Conservation (phyloP, 2,888 invertebrate genomes). For the Himalopsyche kuldschensis region DNA sequence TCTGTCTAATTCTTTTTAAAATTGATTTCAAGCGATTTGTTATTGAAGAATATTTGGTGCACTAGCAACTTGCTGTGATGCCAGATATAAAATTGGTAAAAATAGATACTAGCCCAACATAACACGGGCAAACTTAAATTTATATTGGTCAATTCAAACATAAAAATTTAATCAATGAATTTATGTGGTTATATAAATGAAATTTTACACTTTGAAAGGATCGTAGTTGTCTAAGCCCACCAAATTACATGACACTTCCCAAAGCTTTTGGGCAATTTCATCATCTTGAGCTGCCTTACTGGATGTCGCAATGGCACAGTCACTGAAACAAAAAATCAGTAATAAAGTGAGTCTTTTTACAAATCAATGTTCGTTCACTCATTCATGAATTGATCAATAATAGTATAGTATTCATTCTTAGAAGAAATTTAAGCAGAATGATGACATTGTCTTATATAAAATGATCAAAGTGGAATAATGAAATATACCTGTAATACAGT, state of each 20-base stretch:
- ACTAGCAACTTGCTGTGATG: too few species aligned
- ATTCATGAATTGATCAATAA: too few species aligned
- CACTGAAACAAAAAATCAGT: conserved; percentile 53
- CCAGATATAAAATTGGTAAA: too few species aligned
- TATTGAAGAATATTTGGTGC: too few species aligned
- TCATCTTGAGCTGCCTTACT: conserved; percentile 52
- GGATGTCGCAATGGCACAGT: conserved; percentile 57
- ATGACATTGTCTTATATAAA: neutral
- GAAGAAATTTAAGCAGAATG: neutral
- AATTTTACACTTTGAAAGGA: neutral
- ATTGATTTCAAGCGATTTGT: too few species aligned
- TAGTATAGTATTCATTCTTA: neutral
- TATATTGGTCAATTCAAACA: too few species aligned
- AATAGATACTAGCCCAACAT: too few species aligned
- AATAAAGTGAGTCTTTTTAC: neutral
- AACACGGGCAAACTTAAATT: too few species aligned
- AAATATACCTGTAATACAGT: conserved; percentile 59
- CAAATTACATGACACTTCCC: conserved; percentile 62
- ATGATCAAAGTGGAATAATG: neutral
- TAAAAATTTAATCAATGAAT: too few species aligned
- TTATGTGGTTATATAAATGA: too few species aligned
- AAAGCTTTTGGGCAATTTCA: conserved; percentile 60
- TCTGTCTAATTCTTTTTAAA: too few species aligned
- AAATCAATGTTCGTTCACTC: too few species aligned
- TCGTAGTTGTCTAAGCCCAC: conserved; percentile 49